Conservation (phyloP, 2,113 vertebrate genomes). For the Ornithorhynchus anatinus region DNA sequence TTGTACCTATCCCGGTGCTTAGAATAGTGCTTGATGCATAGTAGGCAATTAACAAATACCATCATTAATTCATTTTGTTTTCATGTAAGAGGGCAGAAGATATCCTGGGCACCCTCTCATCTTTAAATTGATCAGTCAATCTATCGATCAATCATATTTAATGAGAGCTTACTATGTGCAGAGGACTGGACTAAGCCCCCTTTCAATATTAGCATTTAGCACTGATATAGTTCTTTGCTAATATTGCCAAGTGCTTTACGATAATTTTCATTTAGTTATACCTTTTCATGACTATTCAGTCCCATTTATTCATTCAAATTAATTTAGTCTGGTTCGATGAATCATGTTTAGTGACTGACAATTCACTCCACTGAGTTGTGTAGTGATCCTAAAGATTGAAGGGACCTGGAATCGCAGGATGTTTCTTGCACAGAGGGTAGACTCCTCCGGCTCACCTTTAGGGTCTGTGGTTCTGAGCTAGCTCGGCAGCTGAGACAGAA, state of each 20-base stretch:
- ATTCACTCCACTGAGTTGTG: neutral
- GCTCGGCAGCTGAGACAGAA: neutral
- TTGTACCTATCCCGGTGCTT: too few species aligned
- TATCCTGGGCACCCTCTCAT: too few species aligned
- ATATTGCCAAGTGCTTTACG: neutral
- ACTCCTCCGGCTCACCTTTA: neutral
- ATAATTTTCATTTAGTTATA: slow-evolving; percentile 1
- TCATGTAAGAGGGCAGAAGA: too few species aligned
- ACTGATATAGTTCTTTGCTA: neutral
- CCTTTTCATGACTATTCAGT: slow-evolving; percentile 9
- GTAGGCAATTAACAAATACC: too few species aligned
- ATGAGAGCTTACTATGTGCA: too few species aligned
- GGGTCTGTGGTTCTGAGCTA: slow-evolving; percentile 26
- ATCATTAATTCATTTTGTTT: too few species aligned
- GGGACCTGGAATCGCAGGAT: slow-evolving; percentile 3
- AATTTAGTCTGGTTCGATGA: slow-evolving; percentile 1
- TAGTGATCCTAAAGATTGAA: neutral
- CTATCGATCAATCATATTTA: too few species aligned
- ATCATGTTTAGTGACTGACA: slow-evolving; percentile 2
- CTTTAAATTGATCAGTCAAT: too few species aligned
- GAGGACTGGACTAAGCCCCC: too few species aligned
- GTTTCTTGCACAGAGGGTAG: neutral
- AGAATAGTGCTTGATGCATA: too few species aligned
- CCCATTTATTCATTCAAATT: neutral
- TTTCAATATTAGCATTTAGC: slow-evolving; percentile 7